Conservation (phyloP, 2,113 vertebrate genomes). For the Mus pahari region DNA sequence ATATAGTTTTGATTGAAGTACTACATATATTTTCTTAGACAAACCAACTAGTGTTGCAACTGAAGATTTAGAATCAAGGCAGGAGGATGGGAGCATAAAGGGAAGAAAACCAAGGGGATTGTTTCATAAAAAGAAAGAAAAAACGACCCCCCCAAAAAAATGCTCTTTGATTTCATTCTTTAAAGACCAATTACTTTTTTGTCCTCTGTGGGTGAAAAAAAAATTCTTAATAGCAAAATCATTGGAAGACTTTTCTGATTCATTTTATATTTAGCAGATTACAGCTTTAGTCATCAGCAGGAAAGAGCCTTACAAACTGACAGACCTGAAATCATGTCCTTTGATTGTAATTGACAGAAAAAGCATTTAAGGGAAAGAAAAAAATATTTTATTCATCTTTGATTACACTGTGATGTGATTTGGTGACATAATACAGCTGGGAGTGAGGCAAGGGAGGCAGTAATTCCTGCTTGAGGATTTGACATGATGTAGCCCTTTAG, state of each 20-base stretch:
- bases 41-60: slow-evolving; percentile 65
- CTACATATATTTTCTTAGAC: slow-evolving; percentile 73
- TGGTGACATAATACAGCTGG: slow-evolving; percentile 93
- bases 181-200: slow-evolving; percentile 91
- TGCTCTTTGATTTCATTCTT: slow-evolving; percentile 89
- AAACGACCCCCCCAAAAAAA: background rate
- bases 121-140: background rate
- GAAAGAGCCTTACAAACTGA: slow-evolving; percentile 87
- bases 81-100: slow-evolving; percentile 73
- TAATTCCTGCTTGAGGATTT: slow-evolving; percentile 89
- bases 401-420: slow-evolving; percentile 94
- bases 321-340: slow-evolving; percentile 92
- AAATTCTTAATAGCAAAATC: slow-evolving; percentile 89
- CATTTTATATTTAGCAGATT: slow-evolving; percentile 92
- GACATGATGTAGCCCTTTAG: slow-evolving; percentile 88
- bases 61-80: slow-evolving; percentile 73
- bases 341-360: slow-evolving; percentile 97
- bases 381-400: slow-evolving; percentile 93
- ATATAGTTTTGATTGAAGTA: slow-evolving; percentile 83
- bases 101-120: slow-evolving; percentile 81
- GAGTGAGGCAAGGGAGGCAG: slow-evolving; percentile 89
- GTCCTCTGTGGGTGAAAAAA: slow-evolving; percentile 86
- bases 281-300: slow-evolving; percentile 91
- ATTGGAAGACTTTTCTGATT: slow-evolving; percentile 90
- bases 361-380: slow-evolving; percentile 91